A percentile compares a stretch with the other conserved stretches of the same genome.
Conservation (phyloP, 2,113 vertebrate species). For the Forbesichthys papilliferus region DNA sequence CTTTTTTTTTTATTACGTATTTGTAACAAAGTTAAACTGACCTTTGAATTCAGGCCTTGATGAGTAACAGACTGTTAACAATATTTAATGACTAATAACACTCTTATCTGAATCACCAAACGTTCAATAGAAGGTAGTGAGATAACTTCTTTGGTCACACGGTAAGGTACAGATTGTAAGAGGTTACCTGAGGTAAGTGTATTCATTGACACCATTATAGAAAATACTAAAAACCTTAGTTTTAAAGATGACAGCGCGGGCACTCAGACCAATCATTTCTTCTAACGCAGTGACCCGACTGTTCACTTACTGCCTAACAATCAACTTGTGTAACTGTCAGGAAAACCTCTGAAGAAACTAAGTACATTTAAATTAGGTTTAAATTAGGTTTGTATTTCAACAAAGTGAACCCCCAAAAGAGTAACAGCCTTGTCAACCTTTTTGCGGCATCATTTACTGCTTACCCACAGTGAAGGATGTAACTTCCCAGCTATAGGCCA, state of each 20-base stretch:
- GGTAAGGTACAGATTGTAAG: not conserved
- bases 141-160: slow-evolving; percentile 3
- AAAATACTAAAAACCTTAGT: no score
- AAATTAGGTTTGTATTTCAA: slow-evolving; percentile 1
- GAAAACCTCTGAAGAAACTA: no score
- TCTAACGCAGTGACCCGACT: no score
- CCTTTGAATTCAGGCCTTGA: slow-evolving; percentile 31
- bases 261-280: no score
- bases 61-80: slow-evolving; percentile 1
- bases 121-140: slow-evolving; percentile 3
- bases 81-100: not conserved
- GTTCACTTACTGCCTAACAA: no score
- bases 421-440: not conserved
- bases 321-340: no score
- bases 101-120: not conserved
- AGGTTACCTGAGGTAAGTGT: not conserved
- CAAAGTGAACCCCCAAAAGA: not conserved
- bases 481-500: slow-evolving; percentile 45
- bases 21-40: slow-evolving; percentile 1
- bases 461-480: slow-evolving; percentile 76
- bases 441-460: not conserved
- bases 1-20: slow-evolving; percentile 2
- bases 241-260: no score
- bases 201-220: no score
- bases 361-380: no score